A percentile compares a stretch with the other conserved stretches of the same genome.
These are phyloP conservation scores for Rhopalosiphum maidis DNA, from an alignment of 1,140 invertebrate genomes.

Conservation along the genomic window DNA sequence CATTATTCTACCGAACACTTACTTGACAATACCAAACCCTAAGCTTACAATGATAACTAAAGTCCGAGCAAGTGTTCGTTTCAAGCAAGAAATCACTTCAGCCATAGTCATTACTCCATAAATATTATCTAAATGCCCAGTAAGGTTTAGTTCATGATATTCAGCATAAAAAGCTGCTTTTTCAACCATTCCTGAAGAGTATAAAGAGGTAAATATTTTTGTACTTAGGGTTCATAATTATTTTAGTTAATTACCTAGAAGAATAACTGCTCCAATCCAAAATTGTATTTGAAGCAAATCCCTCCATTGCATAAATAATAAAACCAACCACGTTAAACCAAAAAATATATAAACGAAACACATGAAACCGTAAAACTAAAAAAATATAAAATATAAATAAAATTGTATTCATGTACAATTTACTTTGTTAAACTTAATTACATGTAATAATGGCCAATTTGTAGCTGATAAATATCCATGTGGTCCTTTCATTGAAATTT, in stretches of 20 bases:
- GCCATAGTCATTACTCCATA: constrained; percentile 77
- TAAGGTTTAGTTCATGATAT: constrained; percentile 80
- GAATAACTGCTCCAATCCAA: constrained; percentile 91
- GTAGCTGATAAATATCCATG: constrained; percentile 78
- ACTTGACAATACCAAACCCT: constrained; percentile 96
- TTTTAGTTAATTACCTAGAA: constrained; percentile 67
- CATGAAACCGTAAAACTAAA: constrained; percentile 90
- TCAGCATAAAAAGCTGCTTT: constrained; percentile 90
- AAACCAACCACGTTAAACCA: constrained; percentile 82
- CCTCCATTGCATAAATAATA: constrained; percentile 87
- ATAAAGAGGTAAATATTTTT: not conserved
- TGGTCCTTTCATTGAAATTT: constrained; percentile 71
- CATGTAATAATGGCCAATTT: constrained; percentile 76
- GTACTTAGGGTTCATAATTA: not conserved
- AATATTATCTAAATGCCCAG: constrained; percentile 69
- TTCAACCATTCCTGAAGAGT: constrained; percentile 73
- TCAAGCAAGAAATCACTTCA: constrained; percentile 87
- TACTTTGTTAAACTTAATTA: constrained; percentile 62
- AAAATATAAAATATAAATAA: constrained; percentile 59
- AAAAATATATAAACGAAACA: constrained; percentile 84
- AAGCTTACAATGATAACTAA: constrained; percentile 92
- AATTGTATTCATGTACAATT: constrained; percentile 14
- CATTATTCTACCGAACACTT: constrained; percentile 62
- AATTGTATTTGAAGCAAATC: constrained; percentile 93
- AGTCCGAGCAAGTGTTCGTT: constrained; percentile 88